Evolutionary conservation across 1,140 invertebrate species (phyloP).

Genomic region (Heliconius eleuchia): DNA sequence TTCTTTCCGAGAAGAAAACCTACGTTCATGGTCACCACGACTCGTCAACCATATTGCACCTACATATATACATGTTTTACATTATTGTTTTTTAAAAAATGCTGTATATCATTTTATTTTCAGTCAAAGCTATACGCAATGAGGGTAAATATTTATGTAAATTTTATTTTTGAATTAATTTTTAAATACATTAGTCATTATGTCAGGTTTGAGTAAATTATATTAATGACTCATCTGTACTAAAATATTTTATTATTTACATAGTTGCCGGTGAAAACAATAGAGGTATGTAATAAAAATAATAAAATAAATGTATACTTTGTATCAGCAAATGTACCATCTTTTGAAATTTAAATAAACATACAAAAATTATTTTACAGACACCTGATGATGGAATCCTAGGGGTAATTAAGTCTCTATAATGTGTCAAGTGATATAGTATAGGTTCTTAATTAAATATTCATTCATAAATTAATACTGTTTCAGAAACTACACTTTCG

Average conservation of each 20-base stretch:
- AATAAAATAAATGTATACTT: not conserved
- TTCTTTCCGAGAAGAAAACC: too few relatives aligned
- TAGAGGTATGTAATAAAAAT: not conserved
- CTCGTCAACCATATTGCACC: not conserved
- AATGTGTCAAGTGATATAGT: not conserved
- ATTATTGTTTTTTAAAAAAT: too few relatives aligned
- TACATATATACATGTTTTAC: too few relatives aligned
- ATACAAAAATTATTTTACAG: not conserved
- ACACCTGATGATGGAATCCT: slow-evolving; percentile 14
- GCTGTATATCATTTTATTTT: not conserved
- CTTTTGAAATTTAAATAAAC: not conserved
- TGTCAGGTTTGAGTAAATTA: not conserved
- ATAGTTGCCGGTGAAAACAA: not conserved
- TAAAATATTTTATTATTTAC: not conserved
- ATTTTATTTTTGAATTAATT: not conserved
- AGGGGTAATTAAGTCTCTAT: slow-evolving; percentile 1
- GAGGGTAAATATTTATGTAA: not conserved
- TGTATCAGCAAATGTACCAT: not conserved
- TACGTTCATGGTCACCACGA: too few relatives aligned
- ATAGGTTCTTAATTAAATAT: not conserved
- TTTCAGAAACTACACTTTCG: slow-evolving; percentile 9
- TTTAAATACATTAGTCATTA: too few relatives aligned
- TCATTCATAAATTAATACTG: not conserved
- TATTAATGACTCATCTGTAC: not conserved
- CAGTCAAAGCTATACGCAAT: slow-evolving; percentile 5